Evolutionary conservation across 1,140 invertebrate species (phyloP).

Genomic region (Steinernema feltiae): DNA sequence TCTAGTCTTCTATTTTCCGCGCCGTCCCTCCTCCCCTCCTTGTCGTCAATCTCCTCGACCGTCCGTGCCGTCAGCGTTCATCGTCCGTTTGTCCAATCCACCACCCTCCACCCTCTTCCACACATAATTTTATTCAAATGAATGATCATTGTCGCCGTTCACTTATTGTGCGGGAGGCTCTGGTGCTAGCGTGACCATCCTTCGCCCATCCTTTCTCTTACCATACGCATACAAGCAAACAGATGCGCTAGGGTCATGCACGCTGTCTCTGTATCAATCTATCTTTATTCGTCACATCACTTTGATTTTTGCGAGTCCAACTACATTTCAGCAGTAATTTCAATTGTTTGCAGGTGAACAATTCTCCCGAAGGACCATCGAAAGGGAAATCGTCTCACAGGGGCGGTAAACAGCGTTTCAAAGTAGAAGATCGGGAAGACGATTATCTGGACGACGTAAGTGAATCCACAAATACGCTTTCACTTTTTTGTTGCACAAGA

Average conservation of each 20-base stretch:
- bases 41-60: too few relatives aligned
- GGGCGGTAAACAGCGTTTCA: background rate
- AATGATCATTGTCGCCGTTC: background rate
- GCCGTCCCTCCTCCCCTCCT: background rate
- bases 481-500: too few relatives aligned
- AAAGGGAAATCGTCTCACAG: background rate
- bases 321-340: too few relatives aligned
- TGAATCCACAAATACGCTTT: too few relatives aligned
- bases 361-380: background rate
- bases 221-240: background rate
- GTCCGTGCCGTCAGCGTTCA: too few relatives aligned
- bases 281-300: background rate
- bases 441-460: background rate
- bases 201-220: background rate
- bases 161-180: background rate
- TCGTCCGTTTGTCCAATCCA: background rate
- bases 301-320: background rate
- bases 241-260: background rate
- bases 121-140: slow-evolving; percentile 9
- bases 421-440: background rate
- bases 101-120: background rate
- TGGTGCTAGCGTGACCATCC: background rate
- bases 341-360: background rate
- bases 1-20: background rate
- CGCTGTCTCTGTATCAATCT: background rate